These are phyloP conservation scores for Heliconius ismenius DNA, from an alignment of 2,888 invertebrate species.

Conservation along the genomic window DNA sequence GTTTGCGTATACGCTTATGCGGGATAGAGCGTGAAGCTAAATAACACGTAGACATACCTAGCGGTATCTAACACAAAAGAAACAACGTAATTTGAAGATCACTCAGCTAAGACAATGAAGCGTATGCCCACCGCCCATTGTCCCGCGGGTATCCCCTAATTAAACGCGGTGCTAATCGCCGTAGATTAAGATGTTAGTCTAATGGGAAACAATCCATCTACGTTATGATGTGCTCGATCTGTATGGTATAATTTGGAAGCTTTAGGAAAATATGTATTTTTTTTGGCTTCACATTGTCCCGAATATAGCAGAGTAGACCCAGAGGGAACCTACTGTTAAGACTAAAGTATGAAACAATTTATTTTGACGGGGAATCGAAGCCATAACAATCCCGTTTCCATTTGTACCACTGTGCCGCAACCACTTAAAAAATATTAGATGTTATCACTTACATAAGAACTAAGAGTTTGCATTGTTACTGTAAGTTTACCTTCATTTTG, in stretches of 20 bases:
- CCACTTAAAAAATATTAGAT: too few species aligned
- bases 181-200: conserved; percentile 74
- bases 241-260: conserved; percentile 49
- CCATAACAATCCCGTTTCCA: too few species aligned
- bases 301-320: too few species aligned
- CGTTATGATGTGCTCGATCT: conserved; percentile 63
- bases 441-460: too few species aligned
- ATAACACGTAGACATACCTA: neutral
- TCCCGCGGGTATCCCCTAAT: conserved; percentile 68
- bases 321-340: too few species aligned
- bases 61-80: conserved; percentile 22
- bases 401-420: too few species aligned
- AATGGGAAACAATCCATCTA: conserved; percentile 75
- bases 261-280: neutral
- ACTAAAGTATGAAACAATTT: too few species aligned
- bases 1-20: neutral
- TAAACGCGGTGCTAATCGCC: conserved; percentile 72
- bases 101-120: conserved; percentile 53
- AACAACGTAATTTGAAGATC: conserved; percentile 31
- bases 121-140: conserved; percentile 60
- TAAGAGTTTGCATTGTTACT: too few species aligned
- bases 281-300: neutral
- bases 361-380: too few species aligned
- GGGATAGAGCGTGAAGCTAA: neutral
- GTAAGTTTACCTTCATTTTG: too few species aligned